Base-by-base conservation (phyloP, 2,888 invertebrate genomes). In the Lottia gigantea region DNA sequence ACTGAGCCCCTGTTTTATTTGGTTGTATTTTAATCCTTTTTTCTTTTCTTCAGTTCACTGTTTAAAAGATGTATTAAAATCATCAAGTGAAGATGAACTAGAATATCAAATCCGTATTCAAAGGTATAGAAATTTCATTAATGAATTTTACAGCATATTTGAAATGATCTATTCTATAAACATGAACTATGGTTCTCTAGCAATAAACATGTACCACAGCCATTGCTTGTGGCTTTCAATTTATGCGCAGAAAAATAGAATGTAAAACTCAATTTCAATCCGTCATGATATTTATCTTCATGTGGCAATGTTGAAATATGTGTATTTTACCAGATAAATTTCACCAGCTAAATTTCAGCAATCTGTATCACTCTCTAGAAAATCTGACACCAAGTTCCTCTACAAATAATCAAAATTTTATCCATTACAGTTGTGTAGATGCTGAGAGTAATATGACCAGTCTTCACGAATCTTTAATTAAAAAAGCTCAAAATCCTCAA, bases 401-500 rank as follows among this genome's bases (percentile, higher is more conserved):
- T 66, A 2, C 26, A 23, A 31, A 25, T 25, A 31, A 46, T 46
- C 40, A 19, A 19, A 16, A 25, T 64, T 46, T 47, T 45, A 26
- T 63, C 61, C 25, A 23, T 70, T 76, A 19, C 76, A 80, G 80
- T 71, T 79, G 80, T 70, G 69, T 70, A 16, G 83, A 86, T 16
- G 89, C 86, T 74, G 91, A 97, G 86, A 95, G 95, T 88, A 96
- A 96, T 86, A 97, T 95, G 82, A 93, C 95, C 85, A 94, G 95
- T 84, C 89, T 96, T n/a, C 96, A 96, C 87, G 97, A 97, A 85
- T 92, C 94, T 85, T 91, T 97, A 26, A 95, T 97, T 78, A 92
- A 93, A 79, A 94, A 94, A 64, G 26, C 69, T 55, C 55, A 55
- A 23, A 55, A 23, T 64, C 76, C 40, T 40, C 40, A 40, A 40